A percentile compares a stretch with the other conserved stretches of the same genome.
Evolutionary conservation across 1,140 invertebrate genomes (phyloP).

Genomic region (Sitophilus oryzae): DNA sequence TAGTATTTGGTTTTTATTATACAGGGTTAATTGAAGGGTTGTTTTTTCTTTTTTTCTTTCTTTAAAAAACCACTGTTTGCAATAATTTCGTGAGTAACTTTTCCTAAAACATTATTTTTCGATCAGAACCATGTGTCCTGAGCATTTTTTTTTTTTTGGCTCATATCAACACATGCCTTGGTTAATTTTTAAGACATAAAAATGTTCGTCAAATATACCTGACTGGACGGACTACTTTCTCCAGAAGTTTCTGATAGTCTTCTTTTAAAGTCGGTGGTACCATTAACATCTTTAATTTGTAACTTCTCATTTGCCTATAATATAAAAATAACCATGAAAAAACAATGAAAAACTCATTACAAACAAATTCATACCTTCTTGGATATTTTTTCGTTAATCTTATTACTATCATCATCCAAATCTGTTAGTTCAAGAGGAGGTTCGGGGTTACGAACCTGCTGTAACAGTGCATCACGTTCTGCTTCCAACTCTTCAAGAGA

Average conservation of each 20-base stretch:
- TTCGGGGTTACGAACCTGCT: slow-evolving; percentile 30
- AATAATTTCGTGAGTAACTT: no score
- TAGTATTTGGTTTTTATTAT: no score
- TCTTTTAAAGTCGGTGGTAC: slow-evolving; percentile 23
- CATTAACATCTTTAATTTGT: slow-evolving; percentile 37
- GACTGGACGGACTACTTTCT: slow-evolving; percentile 44
- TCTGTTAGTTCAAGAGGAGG: slow-evolving; percentile 19
- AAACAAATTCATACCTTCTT: not conserved
- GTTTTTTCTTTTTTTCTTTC: no score
- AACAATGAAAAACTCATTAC: not conserved
- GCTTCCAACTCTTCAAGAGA: slow-evolving; percentile 32
- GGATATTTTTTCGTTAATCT: not conserved
- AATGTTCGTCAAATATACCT: slow-evolving; percentile 18
- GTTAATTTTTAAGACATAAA: not conserved
- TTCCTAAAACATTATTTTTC: no score
- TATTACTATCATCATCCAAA: slow-evolving; percentile 6
- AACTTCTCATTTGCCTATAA: slow-evolving; percentile 29
- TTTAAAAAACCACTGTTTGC: no score
- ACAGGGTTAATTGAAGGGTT: no score
- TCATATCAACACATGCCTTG: not conserved
- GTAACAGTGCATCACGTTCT: slow-evolving; percentile 32
- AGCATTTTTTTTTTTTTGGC: no score
- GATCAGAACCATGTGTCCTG: no score
- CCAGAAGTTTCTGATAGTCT: slow-evolving; percentile 44
- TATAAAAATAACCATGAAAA: no score